Evolutionary conservation across 2,888 invertebrate species (phyloP), one percentile per base, ranked within the genome.

Genomic region (Aporophyla lueneburgensis): DNA sequence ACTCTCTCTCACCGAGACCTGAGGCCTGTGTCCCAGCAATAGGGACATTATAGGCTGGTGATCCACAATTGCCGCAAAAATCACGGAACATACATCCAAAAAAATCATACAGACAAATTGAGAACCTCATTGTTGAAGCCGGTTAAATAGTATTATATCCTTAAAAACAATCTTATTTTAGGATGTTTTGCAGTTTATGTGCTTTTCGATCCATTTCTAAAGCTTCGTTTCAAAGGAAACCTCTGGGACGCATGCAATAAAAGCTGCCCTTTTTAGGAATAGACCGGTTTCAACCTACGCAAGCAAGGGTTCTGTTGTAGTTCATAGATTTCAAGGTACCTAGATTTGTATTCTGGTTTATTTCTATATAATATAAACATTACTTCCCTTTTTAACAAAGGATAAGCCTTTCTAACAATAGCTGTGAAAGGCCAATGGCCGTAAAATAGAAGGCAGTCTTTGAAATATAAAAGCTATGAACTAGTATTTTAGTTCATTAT

Each of bases 301-400:
- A 19, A 21, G 0, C 21, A 16, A 12, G 4, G 12, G 4, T 33
- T 67, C 21, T 58, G 51, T 59, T 76, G 7, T 67, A 59, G 24
- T 24, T 33, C 46, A 53, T 5, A 61, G 76, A 53, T 59, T 46
- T 33, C 43, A 24, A n/a, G 27, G 19, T n/a, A 33, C 43, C 54
- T 24, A 63, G 33, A 21, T 68, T 54, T 46, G 21, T 40, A n/a
- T 51, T 33, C 76, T 54, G 77, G 69, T 61, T 24, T 53, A 49
- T 68, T 61, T 24, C 61, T 24, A 54, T 16, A n/a, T 63, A 43
- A 69, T 49, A 49, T 49, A 24, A 62, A 62, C 14, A 21, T 58
- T 16, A 76, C 24, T 75, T 1, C 24, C 6, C 33, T 53, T 76
- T 62, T 46, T 27, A 76, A 69, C 59, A 69, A 61, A 61, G 24